Evolutionary conservation across 2,888 invertebrate genomes (phyloP), one percentile per base, ranked within the genome.

Genomic region (Strigamia crassipes): DNA sequence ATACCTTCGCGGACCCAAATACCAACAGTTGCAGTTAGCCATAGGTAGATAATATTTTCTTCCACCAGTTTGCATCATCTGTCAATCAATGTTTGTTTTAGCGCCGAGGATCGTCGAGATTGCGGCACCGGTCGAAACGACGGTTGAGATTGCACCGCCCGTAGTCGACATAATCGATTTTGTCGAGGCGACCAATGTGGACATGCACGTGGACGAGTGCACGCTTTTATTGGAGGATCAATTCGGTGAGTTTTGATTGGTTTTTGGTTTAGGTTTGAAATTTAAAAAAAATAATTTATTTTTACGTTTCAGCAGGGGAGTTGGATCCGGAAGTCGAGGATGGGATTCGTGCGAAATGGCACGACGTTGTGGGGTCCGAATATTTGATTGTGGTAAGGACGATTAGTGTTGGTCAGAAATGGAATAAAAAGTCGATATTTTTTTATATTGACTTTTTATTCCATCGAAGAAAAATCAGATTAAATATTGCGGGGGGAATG

Each of bases 1-100:
- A 86, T 97, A 96, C 88, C 90, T 95, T 61, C 93, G 96, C 85
- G 96, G 96, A 2, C 94, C 95, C 15, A 95, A 95, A 87, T 95
- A 92, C 88, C 95, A 95, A 87, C 95, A 95, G 88, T 89, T 95
- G 83, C 94, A 94, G 88, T 94, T 94, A 87, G 94, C 95, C 83
- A 95, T 94, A 85, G 94, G 83, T 83, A 79, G n/a, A n/a, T n/a
- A n/a, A n/a, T n/a, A n/a, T n/a, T n/a, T n/a, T n/a, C n/a, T n/a
- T n/a, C n/a, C n/a, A n/a, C n/a, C n/a, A n/a, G n/a, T n/a, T n/a
- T n/a, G n/a, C n/a, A n/a, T n/a, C n/a, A n/a, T n/a, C n/a, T n/a
- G n/a, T n/a, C n/a, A n/a, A n/a, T n/a, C n/a, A n/a, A n/a, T n/a
- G n/a, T n/a, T n/a, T n/a, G n/a, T n/a, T n/a, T n/a, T n/a, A 61